These are phyloP conservation scores for Nemapogon koenigi DNA, from an alignment of 2,888 invertebrate species.

Conservation along the genomic window DNA sequence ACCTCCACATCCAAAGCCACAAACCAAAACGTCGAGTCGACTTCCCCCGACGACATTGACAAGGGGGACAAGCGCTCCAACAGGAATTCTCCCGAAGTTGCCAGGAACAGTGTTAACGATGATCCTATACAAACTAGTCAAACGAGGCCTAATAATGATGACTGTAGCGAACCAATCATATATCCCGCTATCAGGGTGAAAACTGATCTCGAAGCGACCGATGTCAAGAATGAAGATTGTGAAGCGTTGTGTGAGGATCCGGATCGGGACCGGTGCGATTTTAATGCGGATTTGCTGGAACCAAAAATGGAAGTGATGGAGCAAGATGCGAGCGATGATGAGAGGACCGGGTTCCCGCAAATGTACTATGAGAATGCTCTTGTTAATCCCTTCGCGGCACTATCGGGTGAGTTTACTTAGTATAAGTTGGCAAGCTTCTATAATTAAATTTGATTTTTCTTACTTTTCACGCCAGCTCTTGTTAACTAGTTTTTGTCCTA, in stretches of 20 bases:
- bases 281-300: conserved; percentile 57
- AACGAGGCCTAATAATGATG: conserved; percentile 64
- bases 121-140: conserved; percentile 63
- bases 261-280: conserved; percentile 41
- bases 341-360: conserved; percentile 51
- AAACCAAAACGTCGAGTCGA: conserved; percentile 61
- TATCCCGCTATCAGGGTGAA: conserved; percentile 57
- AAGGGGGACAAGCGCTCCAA: conserved; percentile 49
- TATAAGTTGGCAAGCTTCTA: background rate
- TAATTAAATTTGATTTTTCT: background rate
- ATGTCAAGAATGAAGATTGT: conserved; percentile 56
- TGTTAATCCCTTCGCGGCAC: conserved; percentile 55
- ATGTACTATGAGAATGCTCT: conserved; percentile 52
- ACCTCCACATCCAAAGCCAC: conserved; percentile 63
- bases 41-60: conserved; percentile 51
- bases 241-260: conserved; percentile 55
- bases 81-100: conserved; percentile 61
- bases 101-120: conserved; percentile 63
- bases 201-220: conserved; percentile 62
- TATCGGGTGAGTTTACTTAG: conserved; percentile 37
- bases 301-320: conserved; percentile 78
- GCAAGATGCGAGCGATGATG: conserved; percentile 73
- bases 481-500: too few relatives aligned
- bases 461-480: too few relatives aligned
- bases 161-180: conserved; percentile 57